Evolutionary conservation across 2,888 invertebrate genomes (phyloP).

Genomic region (Sinhomidia bicolor): DNA sequence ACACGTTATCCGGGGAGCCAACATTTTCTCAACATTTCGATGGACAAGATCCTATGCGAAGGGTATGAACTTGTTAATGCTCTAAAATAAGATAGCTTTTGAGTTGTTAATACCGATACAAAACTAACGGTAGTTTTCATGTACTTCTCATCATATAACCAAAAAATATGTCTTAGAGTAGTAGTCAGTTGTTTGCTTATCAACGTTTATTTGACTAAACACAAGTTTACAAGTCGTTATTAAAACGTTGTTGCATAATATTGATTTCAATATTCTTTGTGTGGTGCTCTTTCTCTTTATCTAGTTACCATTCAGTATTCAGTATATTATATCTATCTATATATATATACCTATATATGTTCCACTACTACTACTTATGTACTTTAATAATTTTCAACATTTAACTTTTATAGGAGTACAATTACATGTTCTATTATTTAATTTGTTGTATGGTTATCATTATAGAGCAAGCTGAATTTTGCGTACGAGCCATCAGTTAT

Average conservation of each 20-base stretch:
- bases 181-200: slow-evolving; percentile 51
- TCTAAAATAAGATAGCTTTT: not conserved
- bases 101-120: slow-evolving; percentile 17
- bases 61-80: slow-evolving; percentile 75
- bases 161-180: slow-evolving; percentile 38
- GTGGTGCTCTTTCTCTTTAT: slow-evolving; percentile 39
- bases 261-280: slow-evolving; percentile 1
- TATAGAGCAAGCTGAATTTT: slow-evolving; percentile 79
- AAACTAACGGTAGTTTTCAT: slow-evolving; percentile 32
- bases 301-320: slow-evolving; percentile 41
- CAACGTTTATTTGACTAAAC: slow-evolving; percentile 53
- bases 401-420: not conserved
- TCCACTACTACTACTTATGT: slow-evolving; percentile 34
- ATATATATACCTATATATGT: no score
- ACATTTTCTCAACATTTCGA: slow-evolving; percentile 79
- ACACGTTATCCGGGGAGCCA: slow-evolving; percentile 79
- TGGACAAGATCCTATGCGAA: slow-evolving; percentile 74
- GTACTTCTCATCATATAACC: not conserved
- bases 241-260: slow-evolving; percentile 21
- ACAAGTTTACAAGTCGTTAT: not conserved
- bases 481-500: slow-evolving; percentile 79
- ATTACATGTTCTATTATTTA: slow-evolving; percentile 3
- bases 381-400: not conserved
- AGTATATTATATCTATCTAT: not conserved
- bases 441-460: slow-evolving; percentile 51